Conservation (phyloP, 2,797 vertebrate species). For the Pangasius djambal region DNA sequence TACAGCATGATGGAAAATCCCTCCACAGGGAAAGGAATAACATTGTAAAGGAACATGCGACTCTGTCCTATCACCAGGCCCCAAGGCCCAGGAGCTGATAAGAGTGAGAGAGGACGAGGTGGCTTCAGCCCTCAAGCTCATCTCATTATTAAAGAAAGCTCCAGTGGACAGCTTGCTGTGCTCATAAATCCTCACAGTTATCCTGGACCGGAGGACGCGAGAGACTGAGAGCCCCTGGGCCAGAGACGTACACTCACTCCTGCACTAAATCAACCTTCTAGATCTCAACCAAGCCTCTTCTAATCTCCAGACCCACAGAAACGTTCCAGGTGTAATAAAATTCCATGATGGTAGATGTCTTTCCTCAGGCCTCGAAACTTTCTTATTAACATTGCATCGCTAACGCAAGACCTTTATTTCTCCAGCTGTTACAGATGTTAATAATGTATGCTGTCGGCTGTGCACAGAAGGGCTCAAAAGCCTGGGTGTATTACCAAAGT, state of each 20-base stretch:
- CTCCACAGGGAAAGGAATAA: conserved; percentile 23
- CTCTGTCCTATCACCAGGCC: conserved; percentile 27
- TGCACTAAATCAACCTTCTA: conserved; percentile 53
- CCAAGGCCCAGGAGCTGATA: conserved; percentile 28
- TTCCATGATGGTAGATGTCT: conserved; percentile 20
- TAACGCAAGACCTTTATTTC: conserved; percentile 35
- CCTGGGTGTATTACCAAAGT: background rate
- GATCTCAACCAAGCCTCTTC: conserved; percentile 36
- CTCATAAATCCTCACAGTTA: conserved; percentile 62
- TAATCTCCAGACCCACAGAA: conserved; percentile 46
- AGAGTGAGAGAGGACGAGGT: conserved; percentile 30
- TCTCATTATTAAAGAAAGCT: conserved; percentile 58
- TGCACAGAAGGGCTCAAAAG: conserved; percentile 3
- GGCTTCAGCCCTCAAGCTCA: conserved; percentile 51
- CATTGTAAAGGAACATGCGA: conserved; percentile 22
- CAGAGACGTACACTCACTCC: conserved; percentile 40
- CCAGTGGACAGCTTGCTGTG: conserved; percentile 46
- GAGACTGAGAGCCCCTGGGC: conserved; percentile 50
- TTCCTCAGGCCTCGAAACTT: conserved; percentile 40
- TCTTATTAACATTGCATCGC: conserved; percentile 45
- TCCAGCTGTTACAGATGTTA: conserved; percentile 37
- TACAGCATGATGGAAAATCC: conserved; percentile 30
- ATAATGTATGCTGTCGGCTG: conserved; percentile 17
- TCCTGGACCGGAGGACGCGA: conserved; percentile 51
- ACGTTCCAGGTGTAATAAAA: conserved; percentile 48